Base-by-base conservation (phyloP, 2,888 invertebrate genomes). In the Pyrocoelia pectoralis region DNA sequence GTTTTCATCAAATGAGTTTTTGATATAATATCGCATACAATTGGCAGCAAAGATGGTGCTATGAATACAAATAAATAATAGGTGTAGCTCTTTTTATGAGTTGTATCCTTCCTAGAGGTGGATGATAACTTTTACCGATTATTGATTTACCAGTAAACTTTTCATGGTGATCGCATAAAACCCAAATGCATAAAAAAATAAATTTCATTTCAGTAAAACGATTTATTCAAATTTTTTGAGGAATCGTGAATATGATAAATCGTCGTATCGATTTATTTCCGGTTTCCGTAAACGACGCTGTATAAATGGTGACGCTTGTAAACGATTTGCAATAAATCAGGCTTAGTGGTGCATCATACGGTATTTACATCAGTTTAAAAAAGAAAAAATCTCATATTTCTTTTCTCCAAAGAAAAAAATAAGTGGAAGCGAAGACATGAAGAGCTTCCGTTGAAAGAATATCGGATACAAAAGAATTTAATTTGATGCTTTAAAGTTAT, bases 311-410 rank as follows among this genome's bases (percentile, higher is more conserved):
- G 41, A 41, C 50, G 56, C 33, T 19, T 49, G 56, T 57, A 57
- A 57, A 50, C 56, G 56, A 57, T 57, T 57, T 57, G 50, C 56
- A 57, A 57, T 57, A 57, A 57, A 57, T 57, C 56, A 57, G 24
- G 56, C 56, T 57, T 56, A 57, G 17, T 48, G 14, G 56, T 33
- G 56, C 56, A 56, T 56, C 56, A 48, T 24, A 56, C 50, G 56
- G 56, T 57, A 57, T 57, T 57, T 57, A 57, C 56, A 50, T 50
- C 15, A 57, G 49, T 50, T 40, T 50, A 19, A 57, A 57, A 57
- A 57, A 18, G 40, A 40, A 51, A 43, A 55, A 55, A 28, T 46
- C 50, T 50, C 56, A 57, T 57, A 49, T 51, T 57, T 57, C 56
- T 40, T 57, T 41, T 38, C 14, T 19, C 10, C 1, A 17, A 29